Conservation (phyloP, 2,888 invertebrate species). For the Pterostichus niger region DNA sequence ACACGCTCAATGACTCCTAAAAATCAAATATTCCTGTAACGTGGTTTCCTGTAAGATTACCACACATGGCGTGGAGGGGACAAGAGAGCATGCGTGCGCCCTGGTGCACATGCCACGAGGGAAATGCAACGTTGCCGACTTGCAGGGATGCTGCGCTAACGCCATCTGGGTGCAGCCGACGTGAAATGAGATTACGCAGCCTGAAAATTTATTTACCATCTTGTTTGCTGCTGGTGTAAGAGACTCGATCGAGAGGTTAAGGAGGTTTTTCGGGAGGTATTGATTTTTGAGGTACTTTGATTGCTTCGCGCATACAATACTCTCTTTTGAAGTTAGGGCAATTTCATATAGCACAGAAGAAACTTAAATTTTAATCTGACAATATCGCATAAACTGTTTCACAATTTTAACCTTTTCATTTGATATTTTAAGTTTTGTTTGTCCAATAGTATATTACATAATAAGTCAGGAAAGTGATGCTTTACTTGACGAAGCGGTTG, state of each 20-base stretch:
- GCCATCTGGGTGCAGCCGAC: conserved; percentile 70
- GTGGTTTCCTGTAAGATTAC: conserved; percentile 62
- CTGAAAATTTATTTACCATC: conserved; percentile 65
- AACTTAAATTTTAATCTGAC: too few relatives aligned
- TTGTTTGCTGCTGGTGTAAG: conserved; percentile 21
- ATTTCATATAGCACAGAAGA: too few relatives aligned
- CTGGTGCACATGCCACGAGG: conserved; percentile 25
- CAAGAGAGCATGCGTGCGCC: neutral
- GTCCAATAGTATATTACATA: too few relatives aligned
- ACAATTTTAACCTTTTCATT: too few relatives aligned
- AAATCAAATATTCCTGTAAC: conserved; percentile 66
- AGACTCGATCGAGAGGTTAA: neutral
- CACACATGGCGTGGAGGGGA: conserved; percentile 16
- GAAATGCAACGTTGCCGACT: conserved; percentile 71
- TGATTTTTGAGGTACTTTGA: conserved; percentile 10
- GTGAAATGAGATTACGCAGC: conserved; percentile 65
- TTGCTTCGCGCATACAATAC: neutral
- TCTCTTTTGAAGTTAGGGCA: too few relatives aligned
- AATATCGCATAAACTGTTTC: too few relatives aligned
- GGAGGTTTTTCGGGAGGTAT: conserved; percentile 16
- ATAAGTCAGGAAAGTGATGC: too few relatives aligned
- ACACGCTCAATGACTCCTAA: conserved; percentile 48
- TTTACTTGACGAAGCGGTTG: too few relatives aligned
- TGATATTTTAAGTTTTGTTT: too few relatives aligned
- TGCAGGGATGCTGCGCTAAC: conserved; percentile 75